These are phyloP conservation scores for Anorthoa munda DNA, from an alignment of 2,888 invertebrate genomes.

Conservation along the genomic window DNA sequence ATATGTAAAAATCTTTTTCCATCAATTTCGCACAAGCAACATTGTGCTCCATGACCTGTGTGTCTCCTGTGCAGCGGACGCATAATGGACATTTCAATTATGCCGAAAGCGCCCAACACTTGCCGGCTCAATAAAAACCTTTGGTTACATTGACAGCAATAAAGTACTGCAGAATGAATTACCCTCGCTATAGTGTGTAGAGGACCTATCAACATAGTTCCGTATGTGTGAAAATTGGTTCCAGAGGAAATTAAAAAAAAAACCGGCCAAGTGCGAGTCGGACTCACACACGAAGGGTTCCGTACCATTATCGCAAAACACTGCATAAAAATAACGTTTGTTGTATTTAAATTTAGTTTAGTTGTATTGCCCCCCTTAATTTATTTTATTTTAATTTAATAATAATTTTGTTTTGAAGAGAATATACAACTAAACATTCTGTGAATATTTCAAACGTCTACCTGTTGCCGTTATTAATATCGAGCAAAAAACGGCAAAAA, in stretches of 20 bases:
- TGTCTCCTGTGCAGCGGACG: slow-evolving; percentile 31
- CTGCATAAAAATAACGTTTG: too few species aligned
- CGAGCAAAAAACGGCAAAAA: too few species aligned
- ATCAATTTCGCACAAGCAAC: slow-evolving; percentile 23
- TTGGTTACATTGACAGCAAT: slow-evolving; percentile 49
- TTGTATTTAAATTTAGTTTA: too few species aligned
- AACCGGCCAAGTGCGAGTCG: too few species aligned
- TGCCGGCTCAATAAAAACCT: slow-evolving; percentile 39
- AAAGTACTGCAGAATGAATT: slow-evolving; percentile 19
- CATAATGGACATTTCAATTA: slow-evolving; percentile 48
- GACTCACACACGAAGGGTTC: too few species aligned
- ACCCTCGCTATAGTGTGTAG: neutral
- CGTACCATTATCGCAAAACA: too few species aligned
- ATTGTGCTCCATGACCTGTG: slow-evolving; percentile 30
- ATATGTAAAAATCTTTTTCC: neutral
- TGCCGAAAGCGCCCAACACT: slow-evolving; percentile 44
- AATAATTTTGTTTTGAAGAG: too few species aligned
- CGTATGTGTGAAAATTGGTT: neutral
- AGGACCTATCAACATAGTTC: neutral
- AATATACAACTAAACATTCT: too few species aligned
- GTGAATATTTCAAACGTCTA: too few species aligned
- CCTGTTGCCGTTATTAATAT: too few species aligned
- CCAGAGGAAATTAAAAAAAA: neutral
- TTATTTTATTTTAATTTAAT: too few species aligned
- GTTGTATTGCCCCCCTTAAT: too few species aligned